Evolutionary conservation across 35 echinoderm and acorn worm genomes (phyloP), one percentile per base, ranked within the genome.

Genomic region (Ophiothrix spiculata): DNA sequence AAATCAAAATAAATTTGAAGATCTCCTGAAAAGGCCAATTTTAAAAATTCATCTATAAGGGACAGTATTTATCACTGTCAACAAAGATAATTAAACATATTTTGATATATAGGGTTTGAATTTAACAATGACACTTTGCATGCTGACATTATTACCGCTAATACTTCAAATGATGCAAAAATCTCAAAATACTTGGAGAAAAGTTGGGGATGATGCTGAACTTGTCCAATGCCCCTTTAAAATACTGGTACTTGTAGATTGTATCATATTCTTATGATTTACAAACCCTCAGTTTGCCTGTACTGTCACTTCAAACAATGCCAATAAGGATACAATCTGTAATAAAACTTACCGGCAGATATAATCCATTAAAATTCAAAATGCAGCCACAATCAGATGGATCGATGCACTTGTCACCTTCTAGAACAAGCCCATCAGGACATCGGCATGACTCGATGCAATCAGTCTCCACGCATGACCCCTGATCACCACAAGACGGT

Each of bases 391-490:
- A 97, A 21, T 83, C 56, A 1, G 37, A 40, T 10, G 80, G 88
- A 37, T 83, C 42, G 2, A 93, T 82, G 77, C 95, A 97, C 16
- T 76, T 33, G 15, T 76, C 87, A 74, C 88, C 91, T 38, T 94
- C 89, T 10, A 93, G 32, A 17, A 94, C 84, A 41, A 45, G 39
- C 37, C 86, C 87, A 17, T 88, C 79, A 14, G 87, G 91, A 33
- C 91, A 97, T 6, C 80, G 87, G 75, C 94, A 97, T 1, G 86
- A 75, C 76, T 97, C 94, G 32, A 87, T 83, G 37, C 90, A 92
- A 12, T 39, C 32, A 0, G 76, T 56, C 28, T 79, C 74, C 40
- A 82, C 79, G 60, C 84, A 79, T 76, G 60, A 54, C 33, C 31
- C 32, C 23, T 49, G 12, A 21, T 56, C 28, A 36, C 13, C 83